Evolutionary conservation across 1,140 invertebrate species (phyloP).

Genomic region (Drosophila sulfurigaster): DNA sequence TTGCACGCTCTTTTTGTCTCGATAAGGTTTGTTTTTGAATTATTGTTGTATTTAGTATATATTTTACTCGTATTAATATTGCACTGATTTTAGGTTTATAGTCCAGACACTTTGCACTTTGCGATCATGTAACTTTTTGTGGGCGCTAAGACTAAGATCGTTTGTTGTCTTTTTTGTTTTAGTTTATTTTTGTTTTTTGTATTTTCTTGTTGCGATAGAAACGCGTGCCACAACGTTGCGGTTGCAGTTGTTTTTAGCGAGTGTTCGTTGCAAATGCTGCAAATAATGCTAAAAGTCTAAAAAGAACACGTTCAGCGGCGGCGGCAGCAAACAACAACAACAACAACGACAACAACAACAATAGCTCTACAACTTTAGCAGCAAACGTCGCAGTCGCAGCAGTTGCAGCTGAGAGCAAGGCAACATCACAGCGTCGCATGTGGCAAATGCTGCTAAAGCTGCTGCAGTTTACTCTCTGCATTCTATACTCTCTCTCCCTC

Average conservation of each 20-base stretch:
- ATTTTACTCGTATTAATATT: constrained; percentile 28
- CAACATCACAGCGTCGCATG: constrained; percentile 58
- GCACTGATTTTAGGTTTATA: constrained; percentile 19
- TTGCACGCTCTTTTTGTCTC: constrained; percentile 51
- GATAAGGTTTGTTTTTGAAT: constrained; percentile 48
- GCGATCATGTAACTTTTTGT: background rate
- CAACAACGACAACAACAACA: constrained; percentile 45
- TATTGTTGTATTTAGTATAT: constrained; percentile 10
- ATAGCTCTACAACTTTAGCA: constrained; percentile 13
- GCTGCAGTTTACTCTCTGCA: constrained; percentile 57
- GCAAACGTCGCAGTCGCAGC: constrained; percentile 22
- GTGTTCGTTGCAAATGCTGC: constrained; percentile 85
- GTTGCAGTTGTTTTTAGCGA: constrained; percentile 85
- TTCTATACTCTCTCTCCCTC: constrained; percentile 15
- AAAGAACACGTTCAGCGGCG: constrained; percentile 81
- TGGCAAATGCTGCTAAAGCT: constrained; percentile 72
- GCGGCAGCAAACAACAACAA: constrained; percentile 50
- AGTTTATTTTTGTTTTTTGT: constrained; percentile 31
- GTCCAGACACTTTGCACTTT: constrained; percentile 34
- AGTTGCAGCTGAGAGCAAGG: constrained; percentile 51
- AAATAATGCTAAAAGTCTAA: constrained; percentile 84
- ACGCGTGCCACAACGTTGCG: constrained; percentile 85
- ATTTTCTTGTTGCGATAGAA: constrained; percentile 72
- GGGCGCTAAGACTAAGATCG: constrained; percentile 19
- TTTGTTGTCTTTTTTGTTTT: constrained; percentile 25